Conservation (phyloP, 2,113 vertebrate species). For the Theristicus caerulescens region DNA sequence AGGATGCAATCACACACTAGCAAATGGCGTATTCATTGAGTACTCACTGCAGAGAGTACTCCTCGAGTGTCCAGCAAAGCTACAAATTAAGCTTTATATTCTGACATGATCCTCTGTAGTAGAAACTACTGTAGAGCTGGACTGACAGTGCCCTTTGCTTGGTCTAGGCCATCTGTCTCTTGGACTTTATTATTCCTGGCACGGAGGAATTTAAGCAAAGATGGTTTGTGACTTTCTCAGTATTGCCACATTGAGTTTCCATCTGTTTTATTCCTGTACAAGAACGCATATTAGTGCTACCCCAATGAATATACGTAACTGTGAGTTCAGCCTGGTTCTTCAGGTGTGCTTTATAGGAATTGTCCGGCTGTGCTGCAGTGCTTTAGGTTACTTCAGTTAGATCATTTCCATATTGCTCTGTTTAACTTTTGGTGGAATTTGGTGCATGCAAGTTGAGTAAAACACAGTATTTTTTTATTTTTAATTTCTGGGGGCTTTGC, state of each 20-base stretch:
- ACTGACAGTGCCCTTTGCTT: neutral
- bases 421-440: neutral
- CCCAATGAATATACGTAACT: neutral
- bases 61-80: neutral
- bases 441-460: neutral
- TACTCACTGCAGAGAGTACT: neutral
- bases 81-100: neutral
- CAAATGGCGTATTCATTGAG: fast-evolving
- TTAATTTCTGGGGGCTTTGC: neutral
- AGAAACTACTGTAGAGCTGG: neutral
- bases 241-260: neutral
- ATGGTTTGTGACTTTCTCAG: neutral
- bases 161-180: neutral
- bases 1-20: neutral
- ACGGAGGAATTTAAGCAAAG: neutral
- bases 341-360: neutral
- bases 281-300: neutral
- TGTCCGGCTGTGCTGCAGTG: neutral
- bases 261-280: neutral
- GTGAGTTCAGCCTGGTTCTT: neutral
- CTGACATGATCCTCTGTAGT: neutral
- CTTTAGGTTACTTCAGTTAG: neutral
- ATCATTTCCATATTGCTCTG: neutral
- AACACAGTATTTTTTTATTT: neutral
- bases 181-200: neutral